A percentile compares a stretch with the other conserved stretches of the same genome.
phyloP scores from a whole-genome alignment of 2,888 invertebrate genomes.

The Callyntrura sp. region DNA sequence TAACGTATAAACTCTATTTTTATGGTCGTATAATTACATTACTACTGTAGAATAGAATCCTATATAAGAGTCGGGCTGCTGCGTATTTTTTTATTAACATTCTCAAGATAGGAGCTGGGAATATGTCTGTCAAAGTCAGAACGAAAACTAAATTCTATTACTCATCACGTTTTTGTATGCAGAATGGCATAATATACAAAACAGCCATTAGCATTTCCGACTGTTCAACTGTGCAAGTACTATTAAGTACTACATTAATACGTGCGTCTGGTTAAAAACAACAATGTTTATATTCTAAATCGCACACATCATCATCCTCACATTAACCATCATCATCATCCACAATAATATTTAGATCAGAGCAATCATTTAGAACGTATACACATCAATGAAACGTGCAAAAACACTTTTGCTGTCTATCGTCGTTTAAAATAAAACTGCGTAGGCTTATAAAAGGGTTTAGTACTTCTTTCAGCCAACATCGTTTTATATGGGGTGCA shows the following conservation, averaged over 20 bases:
- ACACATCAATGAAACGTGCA: background rate
- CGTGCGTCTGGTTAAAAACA: background rate
- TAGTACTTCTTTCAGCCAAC: slow-evolving; percentile 27
- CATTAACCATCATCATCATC: background rate
- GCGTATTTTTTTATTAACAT: slow-evolving; percentile 41
- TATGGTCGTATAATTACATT: background rate
- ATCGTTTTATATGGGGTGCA: slow-evolving; percentile 27
- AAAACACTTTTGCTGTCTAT: slow-evolving; percentile 46
- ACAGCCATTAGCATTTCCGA: slow-evolving; percentile 63
- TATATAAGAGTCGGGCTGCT: background rate
- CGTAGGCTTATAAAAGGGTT: background rate
- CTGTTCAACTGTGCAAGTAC: background rate
- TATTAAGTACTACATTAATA: background rate
- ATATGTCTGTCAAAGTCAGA: slow-evolving; percentile 48
- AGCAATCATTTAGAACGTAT: slow-evolving; percentile 2
- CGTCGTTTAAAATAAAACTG: background rate
- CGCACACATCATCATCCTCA: background rate
- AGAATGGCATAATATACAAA: background rate
- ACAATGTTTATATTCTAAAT: slow-evolving; percentile 23
- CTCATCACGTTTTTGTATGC: slow-evolving; percentile 7
- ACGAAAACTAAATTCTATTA: slow-evolving; percentile 23
- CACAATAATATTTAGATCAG: slow-evolving; percentile 16
- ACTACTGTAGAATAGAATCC: background rate
- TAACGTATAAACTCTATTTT: too few species aligned
- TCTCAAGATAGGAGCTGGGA: slow-evolving; percentile 63